Conservation (phyloP, 2,888 invertebrate genomes). For the Gerosis bhagava region DNA sequence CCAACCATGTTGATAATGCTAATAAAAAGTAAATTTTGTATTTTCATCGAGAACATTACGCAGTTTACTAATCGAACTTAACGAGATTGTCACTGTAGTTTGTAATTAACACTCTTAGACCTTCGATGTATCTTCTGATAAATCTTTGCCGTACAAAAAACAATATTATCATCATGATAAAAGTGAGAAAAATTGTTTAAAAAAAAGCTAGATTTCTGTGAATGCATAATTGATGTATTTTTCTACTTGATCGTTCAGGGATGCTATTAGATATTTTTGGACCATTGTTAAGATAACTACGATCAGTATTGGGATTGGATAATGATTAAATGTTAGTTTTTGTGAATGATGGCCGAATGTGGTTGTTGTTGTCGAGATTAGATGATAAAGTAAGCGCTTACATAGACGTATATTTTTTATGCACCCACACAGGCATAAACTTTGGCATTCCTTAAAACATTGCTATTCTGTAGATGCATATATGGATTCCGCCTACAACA, state of each 20-base stretch:
- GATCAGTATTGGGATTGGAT: constrained; percentile 72
- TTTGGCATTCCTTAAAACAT: constrained; percentile 22
- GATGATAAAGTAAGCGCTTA: constrained; percentile 50
- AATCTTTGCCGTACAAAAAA: constrained; percentile 52
- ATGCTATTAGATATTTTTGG: constrained; percentile 81
- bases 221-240: constrained; percentile 75
- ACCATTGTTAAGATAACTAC: constrained; percentile 78
- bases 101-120: constrained; percentile 75
- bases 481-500: constrained; percentile 21
- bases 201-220: constrained; percentile 67
- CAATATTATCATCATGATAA: constrained; percentile 45
- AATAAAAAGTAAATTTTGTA: constrained; percentile 22
- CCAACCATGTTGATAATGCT: constrained; percentile 5
- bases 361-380: constrained; percentile 56
- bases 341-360: constrained; percentile 58
- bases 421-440: constrained; percentile 35
- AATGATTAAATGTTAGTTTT: constrained; percentile 64
- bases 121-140: constrained; percentile 54
- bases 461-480: too few relatives aligned
- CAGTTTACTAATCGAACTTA: constrained; percentile 54
- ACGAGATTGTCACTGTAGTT: constrained; percentile 71
- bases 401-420: constrained; percentile 59
- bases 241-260: constrained; percentile 79
- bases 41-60: constrained; percentile 64
- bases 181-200: constrained; percentile 49